Conservation (phyloP, 2,888 invertebrate species). For the Cosmia trapezina region DNA sequence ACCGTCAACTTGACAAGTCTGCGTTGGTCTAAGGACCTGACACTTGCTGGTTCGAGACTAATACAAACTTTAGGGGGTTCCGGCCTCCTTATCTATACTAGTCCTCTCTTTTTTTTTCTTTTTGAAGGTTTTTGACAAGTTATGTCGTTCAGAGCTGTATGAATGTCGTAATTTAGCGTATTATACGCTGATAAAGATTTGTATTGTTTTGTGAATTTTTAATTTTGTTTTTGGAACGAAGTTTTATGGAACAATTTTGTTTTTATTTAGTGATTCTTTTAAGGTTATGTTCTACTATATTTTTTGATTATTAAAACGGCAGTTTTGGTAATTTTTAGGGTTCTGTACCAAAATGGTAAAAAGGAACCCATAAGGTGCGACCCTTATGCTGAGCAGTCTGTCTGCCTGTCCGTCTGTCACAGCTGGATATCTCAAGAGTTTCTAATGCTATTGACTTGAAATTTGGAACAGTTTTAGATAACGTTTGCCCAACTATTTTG, state of each 20-base stretch:
- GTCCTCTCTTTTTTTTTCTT: constrained; percentile 33
- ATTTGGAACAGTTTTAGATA: too few species aligned
- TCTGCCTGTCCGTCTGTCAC: too few species aligned
- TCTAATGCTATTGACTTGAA: too few species aligned
- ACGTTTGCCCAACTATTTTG: too few species aligned
- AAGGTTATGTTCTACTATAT: neutral
- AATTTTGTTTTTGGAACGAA: neutral
- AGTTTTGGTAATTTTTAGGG: too few species aligned
- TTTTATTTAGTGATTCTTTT: neutral
- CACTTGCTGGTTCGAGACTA: constrained; percentile 85
- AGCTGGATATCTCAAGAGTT: too few species aligned
- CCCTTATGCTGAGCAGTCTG: too few species aligned
- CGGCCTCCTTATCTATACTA: constrained; percentile 76
- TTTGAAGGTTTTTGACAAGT: constrained; percentile 26
- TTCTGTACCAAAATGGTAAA: too few species aligned
- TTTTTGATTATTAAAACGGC: neutral
- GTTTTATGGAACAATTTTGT: neutral
- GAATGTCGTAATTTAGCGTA: neutral
- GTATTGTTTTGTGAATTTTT: neutral
- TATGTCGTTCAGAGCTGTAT: neutral
- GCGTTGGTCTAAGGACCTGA: constrained; percentile 79
- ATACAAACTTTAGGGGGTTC: constrained; percentile 82
- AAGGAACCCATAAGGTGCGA: too few species aligned
- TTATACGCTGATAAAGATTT: neutral
- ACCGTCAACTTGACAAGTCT: constrained; percentile 87